Base-by-base conservation (phyloP, 2,113 vertebrate genomes). In the Phasianus colchicus region DNA sequence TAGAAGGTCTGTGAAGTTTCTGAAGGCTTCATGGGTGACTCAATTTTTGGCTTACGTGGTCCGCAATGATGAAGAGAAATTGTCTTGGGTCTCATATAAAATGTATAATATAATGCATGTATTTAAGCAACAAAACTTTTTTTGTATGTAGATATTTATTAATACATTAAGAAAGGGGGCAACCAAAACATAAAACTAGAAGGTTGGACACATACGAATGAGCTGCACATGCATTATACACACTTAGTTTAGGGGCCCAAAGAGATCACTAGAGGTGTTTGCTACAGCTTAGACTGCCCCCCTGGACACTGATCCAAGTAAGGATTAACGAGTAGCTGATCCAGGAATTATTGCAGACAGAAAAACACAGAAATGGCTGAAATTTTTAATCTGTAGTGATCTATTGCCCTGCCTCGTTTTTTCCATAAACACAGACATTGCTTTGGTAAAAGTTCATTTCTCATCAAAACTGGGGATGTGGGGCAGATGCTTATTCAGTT, bases 191-290 rank as follows among this genome's bases (percentile, higher is more conserved):
- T 19, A 11, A 57, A 30, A 57, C 29, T 57, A 11, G 29, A 15
- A 55, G 29, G 54, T 15, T 52, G 50, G 50, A 27, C 13, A 27
- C 8, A 3, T 54, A 54, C 47, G 38, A 6, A 43, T 36, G 6
- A 32, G n/a, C 57, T 72, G 16, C 0, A 2, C 3, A 4, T 0
- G 0, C 14, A 4, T 13, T n/a, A 10, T 30, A 9, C n/a, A 36
- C 15, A 66, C 14, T 9, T 40, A 64, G 36, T 36, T 22, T 43
- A 84, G 57, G 9, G 30, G 13, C 47, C 72, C 32, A 75, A 32
- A 74, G 60, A 32, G 1, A 40, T 69, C 27, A 7, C 67, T 34
- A 43, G 5, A 27, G 5, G 6, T 60, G 10, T 25, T 75, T 25
- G 15, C 3, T 72, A 43, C 52, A 36, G 40, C 14, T 8, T 29